Conservation (phyloP, 2,888 invertebrate species). For the Vanessa cardui region DNA sequence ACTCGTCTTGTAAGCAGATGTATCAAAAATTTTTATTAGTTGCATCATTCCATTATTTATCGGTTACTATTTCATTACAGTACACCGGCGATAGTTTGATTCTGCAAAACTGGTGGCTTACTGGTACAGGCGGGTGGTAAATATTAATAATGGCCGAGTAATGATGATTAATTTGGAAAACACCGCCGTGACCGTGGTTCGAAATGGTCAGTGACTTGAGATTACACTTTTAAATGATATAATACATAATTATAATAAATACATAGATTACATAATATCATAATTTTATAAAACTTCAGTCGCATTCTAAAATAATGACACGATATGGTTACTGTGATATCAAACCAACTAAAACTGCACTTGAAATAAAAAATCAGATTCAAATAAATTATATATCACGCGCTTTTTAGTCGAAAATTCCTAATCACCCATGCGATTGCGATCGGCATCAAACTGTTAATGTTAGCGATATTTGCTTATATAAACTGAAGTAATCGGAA, state of each 20-base stretch:
- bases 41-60: no score
- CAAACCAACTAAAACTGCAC: not conserved
- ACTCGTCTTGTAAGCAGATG: no score
- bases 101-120: slow-evolving; percentile 16
- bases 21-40: no score
- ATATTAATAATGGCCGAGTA: slow-evolving; percentile 54
- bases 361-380: not conserved
- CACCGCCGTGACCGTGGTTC: slow-evolving; percentile 62
- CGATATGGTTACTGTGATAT: slow-evolving; percentile 17
- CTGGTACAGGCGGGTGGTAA: slow-evolving; percentile 40
- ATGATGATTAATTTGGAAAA: slow-evolving; percentile 63
- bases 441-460: slow-evolving; percentile 22
- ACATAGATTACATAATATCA: not conserved
- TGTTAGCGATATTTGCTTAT: slow-evolving; percentile 3
- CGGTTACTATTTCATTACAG: not conserved
- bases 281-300: not conserved
- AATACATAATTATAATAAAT: slow-evolving; percentile 37
- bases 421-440: slow-evolving; percentile 21
- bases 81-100: slow-evolving; percentile 26
- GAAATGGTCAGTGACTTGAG: slow-evolving; percentile 49
- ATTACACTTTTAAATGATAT: slow-evolving; percentile 40
- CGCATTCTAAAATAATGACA: slow-evolving; percentile 19
- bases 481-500: slow-evolving; percentile 1
- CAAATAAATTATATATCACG: slow-evolving; percentile 1
- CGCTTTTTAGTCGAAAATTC: slow-evolving; percentile 16